phyloP scores from a whole-genome alignment of 1,140 invertebrate species.

The Colletes gigas region DNA sequence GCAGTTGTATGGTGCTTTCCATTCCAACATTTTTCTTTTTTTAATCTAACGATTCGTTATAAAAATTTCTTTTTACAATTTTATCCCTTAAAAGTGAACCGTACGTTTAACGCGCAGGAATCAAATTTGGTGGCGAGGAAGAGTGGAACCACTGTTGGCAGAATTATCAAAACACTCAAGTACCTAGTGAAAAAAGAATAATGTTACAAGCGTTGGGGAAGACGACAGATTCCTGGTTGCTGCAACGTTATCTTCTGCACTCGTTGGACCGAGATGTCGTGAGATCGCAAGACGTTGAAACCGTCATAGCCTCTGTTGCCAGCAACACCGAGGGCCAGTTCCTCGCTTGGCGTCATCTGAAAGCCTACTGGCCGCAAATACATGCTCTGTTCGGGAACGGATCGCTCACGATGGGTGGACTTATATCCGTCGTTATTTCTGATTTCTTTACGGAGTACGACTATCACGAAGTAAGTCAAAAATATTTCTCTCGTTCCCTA shows the following conservation, averaged over 20 bases:
- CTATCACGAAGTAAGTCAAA: conserved; percentile 84
- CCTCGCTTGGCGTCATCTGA: conserved; percentile 89
- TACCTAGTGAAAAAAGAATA: conserved; percentile 86
- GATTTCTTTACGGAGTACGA: conserved; percentile 88
- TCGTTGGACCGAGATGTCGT: conserved; percentile 85
- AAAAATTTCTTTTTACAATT: too few species aligned
- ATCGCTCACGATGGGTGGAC: conserved; percentile 85
- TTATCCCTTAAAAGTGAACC: too few species aligned
- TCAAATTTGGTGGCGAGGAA: conserved; percentile 84
- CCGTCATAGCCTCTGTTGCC: conserved; percentile 86
- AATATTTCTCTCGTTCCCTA: background rate
- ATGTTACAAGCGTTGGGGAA: conserved; percentile 87
- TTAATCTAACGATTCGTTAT: too few species aligned
- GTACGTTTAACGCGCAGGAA: conserved; percentile 68
- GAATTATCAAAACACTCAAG: conserved; percentile 85
- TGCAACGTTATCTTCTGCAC: conserved; percentile 86
- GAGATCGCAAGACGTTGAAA: conserved; percentile 86
- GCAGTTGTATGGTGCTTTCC: too few species aligned
- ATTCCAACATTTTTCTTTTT: too few species aligned
- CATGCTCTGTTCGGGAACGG: conserved; percentile 85
- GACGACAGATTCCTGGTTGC: conserved; percentile 86
- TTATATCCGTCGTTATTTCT: conserved; percentile 86
- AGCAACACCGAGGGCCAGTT: conserved; percentile 87
- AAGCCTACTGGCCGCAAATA: conserved; percentile 87
- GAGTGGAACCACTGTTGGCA: conserved; percentile 91